phyloP scores from a whole-genome alignment of 2,888 invertebrate species.

The Bursaphelenchus okinawaensis region DNA sequence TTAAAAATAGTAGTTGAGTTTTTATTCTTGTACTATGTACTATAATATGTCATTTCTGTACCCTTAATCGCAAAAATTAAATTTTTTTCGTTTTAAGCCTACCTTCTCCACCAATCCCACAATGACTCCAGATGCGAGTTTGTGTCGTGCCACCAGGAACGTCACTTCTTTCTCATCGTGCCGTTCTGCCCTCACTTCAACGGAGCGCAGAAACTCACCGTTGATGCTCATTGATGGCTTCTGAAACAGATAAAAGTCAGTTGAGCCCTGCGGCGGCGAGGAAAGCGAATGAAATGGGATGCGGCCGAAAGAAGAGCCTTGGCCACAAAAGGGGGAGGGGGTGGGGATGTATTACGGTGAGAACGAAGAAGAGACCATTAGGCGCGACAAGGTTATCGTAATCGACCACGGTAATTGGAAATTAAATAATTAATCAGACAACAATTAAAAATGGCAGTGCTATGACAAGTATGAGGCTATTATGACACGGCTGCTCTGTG shows the following conservation, averaged over 20 bases:
- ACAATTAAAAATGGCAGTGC: no score
- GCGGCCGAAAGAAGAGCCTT: not conserved
- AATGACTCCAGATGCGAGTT: slow-evolving; percentile 35
- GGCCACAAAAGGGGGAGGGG: not conserved
- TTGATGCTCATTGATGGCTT: slow-evolving; percentile 44
- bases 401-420: not conserved
- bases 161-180: slow-evolving; percentile 5
- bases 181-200: slow-evolving; percentile 36
- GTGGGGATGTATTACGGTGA: not conserved
- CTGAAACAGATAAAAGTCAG: no score
- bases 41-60: no score
- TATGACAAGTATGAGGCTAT: no score
- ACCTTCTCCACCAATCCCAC: slow-evolving; percentile 51
- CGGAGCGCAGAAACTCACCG: slow-evolving; percentile 43
- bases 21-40: no score
- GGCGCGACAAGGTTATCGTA: not conserved
- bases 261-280: no score
- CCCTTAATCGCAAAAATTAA: no score
- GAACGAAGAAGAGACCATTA: not conserved
- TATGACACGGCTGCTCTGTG: no score
- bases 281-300: not conserved
- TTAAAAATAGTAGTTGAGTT: no score
- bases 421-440: no score
- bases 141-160: slow-evolving; percentile 27
- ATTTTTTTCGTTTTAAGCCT: no score